A percentile compares a stretch with the other conserved stretches of the same genome.
Conservation (phyloP, 2,797 vertebrate species). For the Pseudotriccus pelzelni region DNA sequence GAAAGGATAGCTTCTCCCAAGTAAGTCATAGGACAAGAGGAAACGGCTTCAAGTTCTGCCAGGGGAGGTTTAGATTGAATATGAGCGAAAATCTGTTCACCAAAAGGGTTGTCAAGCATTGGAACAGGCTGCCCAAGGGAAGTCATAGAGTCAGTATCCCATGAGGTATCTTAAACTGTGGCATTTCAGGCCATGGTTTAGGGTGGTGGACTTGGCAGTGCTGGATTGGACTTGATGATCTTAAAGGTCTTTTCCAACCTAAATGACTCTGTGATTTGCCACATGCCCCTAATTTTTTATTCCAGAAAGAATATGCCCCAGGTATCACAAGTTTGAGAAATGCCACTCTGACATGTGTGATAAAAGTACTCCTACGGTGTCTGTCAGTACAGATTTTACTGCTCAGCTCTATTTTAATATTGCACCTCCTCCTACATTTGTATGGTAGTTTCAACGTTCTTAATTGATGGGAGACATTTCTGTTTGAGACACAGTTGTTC, state of each 20-base stretch:
- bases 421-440: background rate
- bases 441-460: background rate
- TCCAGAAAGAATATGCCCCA: background rate
- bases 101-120: background rate
- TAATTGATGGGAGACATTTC: background rate
- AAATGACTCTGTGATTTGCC: background rate
- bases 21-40: background rate
- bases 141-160: background rate
- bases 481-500: background rate
- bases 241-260: background rate
- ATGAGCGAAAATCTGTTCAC: background rate
- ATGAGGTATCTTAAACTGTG: background rate
- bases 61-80: background rate
- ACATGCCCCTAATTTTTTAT: background rate
- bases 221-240: background rate
- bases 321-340: background rate
- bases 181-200: background rate
- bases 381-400: background rate
- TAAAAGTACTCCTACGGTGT: background rate
- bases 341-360: background rate
- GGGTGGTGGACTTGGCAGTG: background rate
- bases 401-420: background rate
- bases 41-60: background rate
- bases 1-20: background rate
- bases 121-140: background rate